A percentile compares a stretch with the other conserved stretches of the same genome.
phyloP scores from a whole-genome alignment of 2,113 vertebrate genomes.

The Sander lucioperca region DNA sequence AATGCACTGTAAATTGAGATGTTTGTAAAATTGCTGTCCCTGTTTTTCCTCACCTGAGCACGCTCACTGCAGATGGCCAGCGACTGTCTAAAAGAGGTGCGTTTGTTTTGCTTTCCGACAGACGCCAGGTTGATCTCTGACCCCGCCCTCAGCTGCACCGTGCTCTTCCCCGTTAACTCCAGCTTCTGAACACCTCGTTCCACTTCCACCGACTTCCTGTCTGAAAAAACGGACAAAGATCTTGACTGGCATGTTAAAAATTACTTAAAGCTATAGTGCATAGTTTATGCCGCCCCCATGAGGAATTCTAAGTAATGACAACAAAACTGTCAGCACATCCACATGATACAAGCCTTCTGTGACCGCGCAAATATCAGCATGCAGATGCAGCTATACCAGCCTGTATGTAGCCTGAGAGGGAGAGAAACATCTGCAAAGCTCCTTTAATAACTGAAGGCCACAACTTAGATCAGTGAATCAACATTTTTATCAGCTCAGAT shows the following conservation, averaged over 20 bases:
- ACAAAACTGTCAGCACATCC: too few species aligned
- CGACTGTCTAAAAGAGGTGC: constrained; percentile 83
- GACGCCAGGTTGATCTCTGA: constrained; percentile 87
- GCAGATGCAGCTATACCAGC: too few species aligned
- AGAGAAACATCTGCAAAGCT: too few species aligned
- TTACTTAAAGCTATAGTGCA: too few species aligned
- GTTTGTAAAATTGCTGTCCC: background rate
- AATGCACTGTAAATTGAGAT: background rate
- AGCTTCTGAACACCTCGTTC: constrained; percentile 83
- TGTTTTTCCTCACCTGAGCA: constrained; percentile 79
- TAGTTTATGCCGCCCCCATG: too few species aligned
- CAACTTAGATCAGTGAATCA: too few species aligned
- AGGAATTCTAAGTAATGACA: too few species aligned
- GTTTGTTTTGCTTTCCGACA: constrained; percentile 77
- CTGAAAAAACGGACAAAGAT: constrained; percentile 47
- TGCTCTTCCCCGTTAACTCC: constrained; percentile 75
- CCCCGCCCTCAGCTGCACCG: constrained; percentile 79
- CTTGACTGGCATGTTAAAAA: background rate
- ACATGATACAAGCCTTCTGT: too few species aligned
- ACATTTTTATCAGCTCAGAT: too few species aligned
- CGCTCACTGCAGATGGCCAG: constrained; percentile 81
- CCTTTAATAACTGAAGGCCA: too few species aligned
- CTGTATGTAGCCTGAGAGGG: too few species aligned
- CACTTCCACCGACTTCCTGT: constrained; percentile 67
- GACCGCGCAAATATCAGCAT: too few species aligned